Evolutionary conservation across 1,140 invertebrate genomes (phyloP), one percentile per base, ranked within the genome.

Genomic region (Limonius californicus): DNA sequence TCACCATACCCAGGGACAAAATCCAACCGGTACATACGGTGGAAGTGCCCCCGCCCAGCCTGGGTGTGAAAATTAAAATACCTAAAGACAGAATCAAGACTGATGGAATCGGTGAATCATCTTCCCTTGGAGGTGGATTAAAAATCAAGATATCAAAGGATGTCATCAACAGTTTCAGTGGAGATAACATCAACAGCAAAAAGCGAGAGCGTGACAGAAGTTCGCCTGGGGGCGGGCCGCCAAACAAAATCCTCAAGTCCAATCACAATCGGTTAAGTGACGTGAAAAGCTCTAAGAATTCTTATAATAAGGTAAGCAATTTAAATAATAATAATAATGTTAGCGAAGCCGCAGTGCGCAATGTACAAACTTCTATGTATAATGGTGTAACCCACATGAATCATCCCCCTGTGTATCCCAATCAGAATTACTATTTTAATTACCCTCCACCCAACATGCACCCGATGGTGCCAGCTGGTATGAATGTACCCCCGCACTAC

Each of bases 1-100:
- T 89, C 11, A 88, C 84, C 19, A 87, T 89, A 53, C 81, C 85
- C 2, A 88, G 85, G 70, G 85, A 87, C 55, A 85, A 84, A 69
- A 72, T 85, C 68, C 63, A 75, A 60, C n/a, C n/a, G n/a, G n/a
- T n/a, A n/a, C 63, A 43, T n/a, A 30, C 57, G 39, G 57, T 45
- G 39, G 56, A 47, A 19, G 47, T 54, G 16, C 72, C 59, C 19
- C 42, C 57, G 15, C 68, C 50, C 57, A 66, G 39, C 62, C 68
- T 54, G 66, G 76, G 79, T 4, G 68, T 86, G 9, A 87, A 87
- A 68, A 83, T 87, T 15, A 86, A 85, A 73, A 87, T 88, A 32
- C 81, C 84, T 0, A 86, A 85, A 67, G 84, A 86, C 60, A 73
- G 79, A 20, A 76, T 85, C 15, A 82, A 80, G 65, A 77, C 74